Base-by-base conservation (phyloP, 2,113 vertebrate genomes). In the Bufo bufo region DNA sequence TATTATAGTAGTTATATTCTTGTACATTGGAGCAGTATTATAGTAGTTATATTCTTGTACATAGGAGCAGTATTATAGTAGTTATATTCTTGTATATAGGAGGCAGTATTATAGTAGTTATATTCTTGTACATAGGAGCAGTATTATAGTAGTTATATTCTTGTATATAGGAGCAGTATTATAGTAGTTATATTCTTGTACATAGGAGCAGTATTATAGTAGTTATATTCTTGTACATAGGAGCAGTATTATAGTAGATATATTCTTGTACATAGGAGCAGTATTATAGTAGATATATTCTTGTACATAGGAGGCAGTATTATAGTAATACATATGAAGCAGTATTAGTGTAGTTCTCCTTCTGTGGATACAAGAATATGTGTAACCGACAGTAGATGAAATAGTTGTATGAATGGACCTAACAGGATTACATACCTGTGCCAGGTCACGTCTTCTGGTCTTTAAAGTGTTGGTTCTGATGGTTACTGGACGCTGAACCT, bases 401-500 rank as follows among this genome's bases (percentile, higher is more conserved):
- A 33, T 33, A 33, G 33, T 33, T 33, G 33, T 33, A 33, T 33
- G 33, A 33, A 33, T 33, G 33, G 33, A 33, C 33, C 33, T 33
- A 33, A 33, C 33, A 61, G 59, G 59, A 19, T 20, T n/a, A n/a
- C 2, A 93, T 87, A 98, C 98, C 96, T 99, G 98, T 0, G 98
- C 98, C 87, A 99, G 94, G 92, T 99, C 98, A 85, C 98, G 93
- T 50, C 98, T 96, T 83, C 98, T 96, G 0, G 97, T 97, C 93
- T 99, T 99, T 84, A 99, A 94, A 0, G 98, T 99, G 90, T 99
- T 99, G 84, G 98, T 99, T 88, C 98, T 94, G 82, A 99, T 97
- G 4, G 98, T 99, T 89, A 99, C 92, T 0, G 98, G 98, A 81
- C 98, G 95, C 1, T 98, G 97, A 85, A 99, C 96, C 93, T 99